phyloP scores from a whole-genome alignment of 1,140 invertebrate species.

The Drosophila nikananu region DNA sequence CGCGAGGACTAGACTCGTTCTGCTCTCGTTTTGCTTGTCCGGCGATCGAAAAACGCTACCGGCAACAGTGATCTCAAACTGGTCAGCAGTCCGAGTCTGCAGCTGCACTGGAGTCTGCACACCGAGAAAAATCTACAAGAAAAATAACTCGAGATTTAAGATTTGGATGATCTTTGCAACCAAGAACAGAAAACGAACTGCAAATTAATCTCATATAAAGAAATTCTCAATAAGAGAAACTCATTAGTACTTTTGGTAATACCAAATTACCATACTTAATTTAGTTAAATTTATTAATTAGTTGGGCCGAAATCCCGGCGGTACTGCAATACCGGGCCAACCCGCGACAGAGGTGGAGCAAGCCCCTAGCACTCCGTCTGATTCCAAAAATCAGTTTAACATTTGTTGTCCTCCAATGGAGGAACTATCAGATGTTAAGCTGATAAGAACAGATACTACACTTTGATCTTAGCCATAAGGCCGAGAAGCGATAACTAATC shows the following conservation, averaged over 20 bases:
- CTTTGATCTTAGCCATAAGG: conserved; percentile 87
- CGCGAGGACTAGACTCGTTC: conserved; percentile 17
- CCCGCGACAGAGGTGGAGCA: conserved; percentile 40
- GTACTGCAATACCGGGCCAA: conserved; percentile 87
- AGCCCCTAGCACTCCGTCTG: no score
- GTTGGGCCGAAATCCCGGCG: conserved; percentile 70
- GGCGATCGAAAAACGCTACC: conserved; percentile 72
- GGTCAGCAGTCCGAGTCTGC: conserved; percentile 45
- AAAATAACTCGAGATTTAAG: neutral
- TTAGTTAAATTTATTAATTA: conserved; percentile 48
- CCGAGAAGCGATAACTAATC: conserved; percentile 85
- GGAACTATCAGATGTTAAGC: conserved; percentile 89
- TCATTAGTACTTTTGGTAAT: no score
- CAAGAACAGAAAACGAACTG: no score
- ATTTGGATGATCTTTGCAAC: no score
- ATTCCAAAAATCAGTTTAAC: no score
- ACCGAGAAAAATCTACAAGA: neutral
- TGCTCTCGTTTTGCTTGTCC: conserved; percentile 39
- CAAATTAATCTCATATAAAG: no score
- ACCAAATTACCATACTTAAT: no score
- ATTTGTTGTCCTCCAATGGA: conserved; percentile 87
- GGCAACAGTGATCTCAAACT: conserved; percentile 59
- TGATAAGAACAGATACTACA: conserved; percentile 89
- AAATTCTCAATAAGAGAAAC: no score
- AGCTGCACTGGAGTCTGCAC: conserved; percentile 30